Percentiles rank a stretch among this genome's conserved stretches.
Conservation (phyloP, 2,113 vertebrate genomes). For the Syngnathoides biaculeatus region DNA sequence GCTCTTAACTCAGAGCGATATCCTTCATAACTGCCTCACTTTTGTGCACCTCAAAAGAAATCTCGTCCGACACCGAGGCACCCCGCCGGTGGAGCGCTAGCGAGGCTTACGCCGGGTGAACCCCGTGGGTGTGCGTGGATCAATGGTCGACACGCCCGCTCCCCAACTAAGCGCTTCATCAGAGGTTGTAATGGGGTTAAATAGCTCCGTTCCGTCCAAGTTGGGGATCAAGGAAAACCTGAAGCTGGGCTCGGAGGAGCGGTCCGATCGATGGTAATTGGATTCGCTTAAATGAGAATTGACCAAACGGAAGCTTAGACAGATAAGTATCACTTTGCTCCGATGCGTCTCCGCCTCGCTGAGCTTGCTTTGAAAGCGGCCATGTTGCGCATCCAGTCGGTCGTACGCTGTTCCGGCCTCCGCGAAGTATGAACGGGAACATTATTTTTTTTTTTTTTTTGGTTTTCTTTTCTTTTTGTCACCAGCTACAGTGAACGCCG, state of each 20-base stretch:
- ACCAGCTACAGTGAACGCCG: too few relatives aligned
- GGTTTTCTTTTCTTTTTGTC: slow-evolving; percentile 2
- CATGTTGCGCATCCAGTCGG: slow-evolving; percentile 10
- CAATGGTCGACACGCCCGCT: slow-evolving; percentile 53
- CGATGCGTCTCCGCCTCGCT: slow-evolving; percentile 17
- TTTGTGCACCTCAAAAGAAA: slow-evolving; percentile 66
- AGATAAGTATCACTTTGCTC: slow-evolving; percentile 54
- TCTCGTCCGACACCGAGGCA: slow-evolving; percentile 56
- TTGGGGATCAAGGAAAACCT: slow-evolving; percentile 59
- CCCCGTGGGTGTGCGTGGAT: slow-evolving; percentile 53
- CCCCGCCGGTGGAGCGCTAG: slow-evolving; percentile 54
- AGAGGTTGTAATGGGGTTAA: slow-evolving; percentile 64
- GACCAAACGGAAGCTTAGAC: slow-evolving; percentile 52
- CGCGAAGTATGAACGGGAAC: neutral
- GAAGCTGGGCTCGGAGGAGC: slow-evolving; percentile 47
- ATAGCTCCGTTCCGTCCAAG: slow-evolving; percentile 50
- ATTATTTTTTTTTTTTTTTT: slow-evolving; percentile 10
- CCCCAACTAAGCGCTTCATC: slow-evolving; percentile 46
- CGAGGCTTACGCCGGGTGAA: slow-evolving; percentile 45
- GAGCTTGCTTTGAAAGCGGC: slow-evolving; percentile 31
- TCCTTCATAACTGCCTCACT: slow-evolving; percentile 65
- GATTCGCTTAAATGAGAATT: slow-evolving; percentile 67
- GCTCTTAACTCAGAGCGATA: slow-evolving; percentile 67
- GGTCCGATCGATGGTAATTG: slow-evolving; percentile 60
- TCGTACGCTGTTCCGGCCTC: neutral